Evolutionary conservation across 2,797 vertebrate species (phyloP), one percentile per base, ranked within the genome.

Genomic region (Telmatherina bonti): DNA sequence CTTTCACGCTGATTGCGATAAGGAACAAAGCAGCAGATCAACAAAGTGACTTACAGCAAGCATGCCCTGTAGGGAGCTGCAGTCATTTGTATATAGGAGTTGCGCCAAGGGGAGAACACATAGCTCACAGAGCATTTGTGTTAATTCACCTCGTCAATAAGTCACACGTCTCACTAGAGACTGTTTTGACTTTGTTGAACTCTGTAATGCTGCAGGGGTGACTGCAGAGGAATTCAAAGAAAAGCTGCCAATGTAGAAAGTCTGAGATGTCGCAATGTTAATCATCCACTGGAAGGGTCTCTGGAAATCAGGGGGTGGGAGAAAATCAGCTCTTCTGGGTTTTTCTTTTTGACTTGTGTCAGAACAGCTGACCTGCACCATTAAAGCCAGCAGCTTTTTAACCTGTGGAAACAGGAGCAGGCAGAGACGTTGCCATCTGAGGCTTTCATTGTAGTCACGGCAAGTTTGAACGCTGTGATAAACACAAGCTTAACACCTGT

Each of bases 11-110:
- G 67, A 71, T 74, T 26, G 7, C 35, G 53, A 74, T 51, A 68
- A 82, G 67, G 53, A 84, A 85, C 72, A 83, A 78, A 85, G 74
- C 35, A 56, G 62, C 30, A n/a, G 24, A 81, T 74, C 70, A 76
- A 72, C 76, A 80, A 53, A 82, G 72, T 62, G 62, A 76, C 45
- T 70, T 30, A 20, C 62, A 69, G 77, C 54, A n/a, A 76, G 47
- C 67, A 16, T 24, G 61, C 54, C 81, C 85, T 68, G 63, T 29
- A n/a, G 82, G 81, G 78, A 73, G 69, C 47, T 62, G 84, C 74
- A 77, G 72, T 75, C 78, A 74, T 83, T 70, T 84, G 72, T 74
- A 74, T 67, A 51, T 26, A 45, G 56, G 59, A 81, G 78, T 66
- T 63, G 69, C 60, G 76, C 78, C n/a, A 16, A 65, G 57, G 78